A percentile compares a stretch with the other conserved stretches of the same genome.
These are phyloP conservation scores for Wiebesia pumilae DNA, from an alignment of 1,140 invertebrate genomes.

Conservation along the genomic window DNA sequence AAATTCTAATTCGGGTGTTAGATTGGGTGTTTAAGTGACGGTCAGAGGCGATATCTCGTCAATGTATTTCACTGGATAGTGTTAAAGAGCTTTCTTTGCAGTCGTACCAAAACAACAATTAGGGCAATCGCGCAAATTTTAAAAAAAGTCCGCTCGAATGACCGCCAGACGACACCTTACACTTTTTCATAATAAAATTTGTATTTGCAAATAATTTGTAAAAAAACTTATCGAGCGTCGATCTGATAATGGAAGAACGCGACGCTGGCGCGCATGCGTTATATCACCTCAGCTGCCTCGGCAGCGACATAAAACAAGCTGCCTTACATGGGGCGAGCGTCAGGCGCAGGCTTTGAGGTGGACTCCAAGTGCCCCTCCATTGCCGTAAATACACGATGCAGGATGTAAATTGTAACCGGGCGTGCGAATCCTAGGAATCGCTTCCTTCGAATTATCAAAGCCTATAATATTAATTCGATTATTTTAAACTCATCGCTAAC, in stretches of 20 bases:
- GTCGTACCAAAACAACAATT: no score
- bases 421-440: constrained; percentile 9
- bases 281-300: constrained; percentile 14
- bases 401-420: constrained; percentile 16
- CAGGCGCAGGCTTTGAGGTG: constrained; percentile 47
- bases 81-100: no score
- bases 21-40: no score
- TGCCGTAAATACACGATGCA: constrained; percentile 12
- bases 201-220: neutral
- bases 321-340: constrained; percentile 75
- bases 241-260: neutral
- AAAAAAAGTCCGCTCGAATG: no score
- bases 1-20: no score
- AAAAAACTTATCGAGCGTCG: neutral
- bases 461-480: neutral
- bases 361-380: neutral
- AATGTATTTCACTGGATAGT: no score
- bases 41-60: no score
- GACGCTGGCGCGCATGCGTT: neutral
- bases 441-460: neutral
- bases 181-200: neutral
- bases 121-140: no score
- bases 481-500: constrained; percentile 59
- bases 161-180: no score
- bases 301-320: constrained; percentile 71